Conservation (phyloP, 2,113 vertebrate species). For the Gallinago media region DNA sequence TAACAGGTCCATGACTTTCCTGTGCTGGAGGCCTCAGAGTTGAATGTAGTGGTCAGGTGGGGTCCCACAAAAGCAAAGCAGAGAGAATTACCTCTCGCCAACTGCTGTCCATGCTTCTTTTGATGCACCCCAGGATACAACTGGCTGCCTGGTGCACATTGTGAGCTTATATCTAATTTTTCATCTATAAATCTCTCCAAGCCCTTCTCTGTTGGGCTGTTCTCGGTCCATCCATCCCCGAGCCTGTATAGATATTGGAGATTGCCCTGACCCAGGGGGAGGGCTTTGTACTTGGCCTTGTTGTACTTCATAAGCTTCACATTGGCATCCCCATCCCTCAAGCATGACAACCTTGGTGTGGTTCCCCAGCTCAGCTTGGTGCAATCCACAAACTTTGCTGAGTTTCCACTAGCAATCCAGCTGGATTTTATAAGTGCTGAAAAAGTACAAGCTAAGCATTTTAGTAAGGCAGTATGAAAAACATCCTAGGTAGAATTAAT, state of each 20-base stretch:
- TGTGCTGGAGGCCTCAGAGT: not conserved
- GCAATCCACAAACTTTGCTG: not conserved
- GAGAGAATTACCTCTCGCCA: not conserved
- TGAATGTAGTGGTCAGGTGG: not conserved
- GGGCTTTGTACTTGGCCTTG: not conserved
- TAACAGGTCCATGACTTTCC: not conserved
- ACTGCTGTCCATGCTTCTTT: not conserved
- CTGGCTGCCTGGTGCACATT: not conserved
- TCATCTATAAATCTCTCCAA: not conserved
- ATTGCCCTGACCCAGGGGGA: not conserved
- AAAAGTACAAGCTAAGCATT: not conserved
- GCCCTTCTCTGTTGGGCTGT: not conserved
- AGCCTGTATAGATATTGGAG: not conserved
- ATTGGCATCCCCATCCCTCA: not conserved
- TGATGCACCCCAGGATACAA: not conserved
- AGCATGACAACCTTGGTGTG: too few species aligned
- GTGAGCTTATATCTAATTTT: not conserved
- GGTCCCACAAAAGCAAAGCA: not conserved
- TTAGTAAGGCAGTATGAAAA: not conserved
- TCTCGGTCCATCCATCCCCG: not conserved
- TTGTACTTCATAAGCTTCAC: not conserved
- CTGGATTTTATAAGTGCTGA: not conserved
- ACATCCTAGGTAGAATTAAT: not conserved
- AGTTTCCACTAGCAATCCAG: not conserved
- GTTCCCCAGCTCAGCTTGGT: not conserved